Evolutionary conservation across 2,797 vertebrate genomes (phyloP).

Genomic region (Notoglanidium macrostoma): DNA sequence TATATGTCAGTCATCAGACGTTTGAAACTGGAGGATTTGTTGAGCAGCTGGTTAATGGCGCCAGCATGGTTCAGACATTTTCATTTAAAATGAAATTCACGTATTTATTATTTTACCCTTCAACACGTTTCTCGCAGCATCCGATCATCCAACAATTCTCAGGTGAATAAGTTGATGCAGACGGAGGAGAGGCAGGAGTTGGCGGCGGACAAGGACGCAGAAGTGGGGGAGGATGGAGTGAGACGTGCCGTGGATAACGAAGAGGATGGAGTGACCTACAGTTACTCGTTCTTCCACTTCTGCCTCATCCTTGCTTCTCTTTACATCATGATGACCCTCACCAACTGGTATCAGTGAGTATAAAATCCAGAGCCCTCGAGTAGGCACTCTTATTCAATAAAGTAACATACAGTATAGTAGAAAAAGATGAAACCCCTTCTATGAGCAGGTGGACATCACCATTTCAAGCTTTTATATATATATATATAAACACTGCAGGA

Average conservation of each 20-base stretch:
- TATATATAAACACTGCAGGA: background rate
- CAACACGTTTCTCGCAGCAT: constrained; percentile 68
- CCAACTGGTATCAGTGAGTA: constrained; percentile 91
- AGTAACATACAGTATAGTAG: background rate
- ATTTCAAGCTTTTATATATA: background rate
- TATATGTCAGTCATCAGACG: background rate
- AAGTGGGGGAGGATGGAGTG: constrained; percentile 56
- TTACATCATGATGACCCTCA: constrained; percentile 96
- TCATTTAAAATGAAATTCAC: background rate
- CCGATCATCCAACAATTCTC: constrained; percentile 85
- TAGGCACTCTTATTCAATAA: background rate
- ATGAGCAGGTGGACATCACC: background rate
- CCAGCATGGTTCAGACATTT: background rate
- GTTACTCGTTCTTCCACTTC: constrained; percentile 91
- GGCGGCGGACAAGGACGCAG: constrained; percentile 17
- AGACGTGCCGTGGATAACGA: constrained; percentile 85
- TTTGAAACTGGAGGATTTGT: background rate
- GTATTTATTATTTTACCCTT: background rate
- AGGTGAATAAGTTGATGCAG: constrained; percentile 90
- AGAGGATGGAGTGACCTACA: constrained; percentile 84
- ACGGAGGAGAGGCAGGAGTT: constrained; percentile 76
- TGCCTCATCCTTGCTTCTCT: constrained; percentile 86
- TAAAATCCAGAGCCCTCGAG: background rate
- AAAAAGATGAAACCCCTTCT: background rate
- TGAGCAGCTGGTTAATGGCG: background rate